Conservation (phyloP, 2,888 invertebrate species). For the Dicyrtomina minuta region DNA sequence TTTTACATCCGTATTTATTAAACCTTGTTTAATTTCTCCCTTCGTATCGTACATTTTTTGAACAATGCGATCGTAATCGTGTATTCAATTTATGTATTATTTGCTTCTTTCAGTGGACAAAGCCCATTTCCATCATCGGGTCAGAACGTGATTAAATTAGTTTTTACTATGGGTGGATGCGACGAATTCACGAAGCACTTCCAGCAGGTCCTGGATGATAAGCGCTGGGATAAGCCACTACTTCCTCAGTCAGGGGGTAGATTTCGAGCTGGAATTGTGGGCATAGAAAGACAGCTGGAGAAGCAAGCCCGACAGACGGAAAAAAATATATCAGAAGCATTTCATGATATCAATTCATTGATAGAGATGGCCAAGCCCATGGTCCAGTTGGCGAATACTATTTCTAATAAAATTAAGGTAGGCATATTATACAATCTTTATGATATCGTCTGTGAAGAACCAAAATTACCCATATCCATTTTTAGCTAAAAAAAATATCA, state of each 20-base stretch:
- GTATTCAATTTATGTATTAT: too few species aligned
- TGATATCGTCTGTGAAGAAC: too few species aligned
- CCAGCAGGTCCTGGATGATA: conserved; percentile 47
- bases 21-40: too few species aligned
- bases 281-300: conserved; percentile 89
- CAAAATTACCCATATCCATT: too few species aligned
- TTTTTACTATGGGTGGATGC: conserved; percentile 65
- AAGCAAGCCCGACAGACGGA: conserved; percentile 89
- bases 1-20: too few species aligned
- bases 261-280: conserved; percentile 75
- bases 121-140: conserved; percentile 61
- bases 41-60: too few species aligned
- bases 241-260: conserved; percentile 27
- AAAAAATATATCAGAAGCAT: conserved; percentile 86
- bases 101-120: conserved; percentile 65
- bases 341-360: conserved; percentile 89
- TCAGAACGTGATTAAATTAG: conserved; percentile 73
- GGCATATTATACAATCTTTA: background rate
- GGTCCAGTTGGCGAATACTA: conserved; percentile 87
- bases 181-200: conserved; percentile 46
- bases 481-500: too few species aligned
- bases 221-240: conserved; percentile 50
- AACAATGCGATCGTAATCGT: too few species aligned
- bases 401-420: conserved; percentile 85
- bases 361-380: conserved; percentile 98